Evolutionary conservation across 2,113 vertebrate genomes (phyloP).

Genomic region (Vidua macroura): DNA sequence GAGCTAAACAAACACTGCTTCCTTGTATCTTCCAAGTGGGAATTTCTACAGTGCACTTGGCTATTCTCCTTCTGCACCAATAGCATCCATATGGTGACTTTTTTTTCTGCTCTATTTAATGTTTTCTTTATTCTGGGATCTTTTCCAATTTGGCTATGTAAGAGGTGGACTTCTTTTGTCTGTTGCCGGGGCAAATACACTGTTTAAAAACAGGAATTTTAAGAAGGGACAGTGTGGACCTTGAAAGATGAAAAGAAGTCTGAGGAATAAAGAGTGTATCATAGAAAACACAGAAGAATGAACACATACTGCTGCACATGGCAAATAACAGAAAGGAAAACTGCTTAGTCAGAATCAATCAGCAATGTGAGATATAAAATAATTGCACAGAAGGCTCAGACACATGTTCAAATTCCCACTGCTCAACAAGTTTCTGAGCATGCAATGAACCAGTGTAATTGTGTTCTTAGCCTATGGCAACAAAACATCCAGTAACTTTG

Average conservation of each 20-base stretch:
- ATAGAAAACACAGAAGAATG: slow-evolving; percentile 8
- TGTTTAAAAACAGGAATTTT: slow-evolving; percentile 43
- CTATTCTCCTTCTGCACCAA: slow-evolving; percentile 61
- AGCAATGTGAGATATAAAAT: slow-evolving; percentile 12
- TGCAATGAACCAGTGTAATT: background rate
- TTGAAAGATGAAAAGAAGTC: slow-evolving; percentile 26
- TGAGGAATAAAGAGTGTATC: slow-evolving; percentile 1
- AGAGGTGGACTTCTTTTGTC: slow-evolving; percentile 43
- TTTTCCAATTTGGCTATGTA: slow-evolving; percentile 61
- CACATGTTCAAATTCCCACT: background rate
- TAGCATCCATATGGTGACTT: slow-evolving; percentile 68
- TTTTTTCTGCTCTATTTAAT: slow-evolving; percentile 65
- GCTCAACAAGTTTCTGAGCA: background rate
- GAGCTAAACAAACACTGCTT: slow-evolving; percentile 58
- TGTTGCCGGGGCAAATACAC: slow-evolving; percentile 10
- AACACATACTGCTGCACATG: background rate
- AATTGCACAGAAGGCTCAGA: slow-evolving; percentile 17
- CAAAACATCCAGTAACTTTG: background rate
- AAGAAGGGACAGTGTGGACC: background rate
- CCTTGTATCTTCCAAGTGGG: slow-evolving; percentile 31
- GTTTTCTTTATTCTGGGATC: slow-evolving; percentile 62
- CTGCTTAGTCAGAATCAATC: slow-evolving; percentile 18
- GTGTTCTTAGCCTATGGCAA: background rate
- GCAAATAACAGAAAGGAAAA: slow-evolving; percentile 17
- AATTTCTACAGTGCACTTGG: slow-evolving; percentile 62